Evolutionary conservation across 2,888 invertebrate species (phyloP).

Genomic region (Clivina fossor): DNA sequence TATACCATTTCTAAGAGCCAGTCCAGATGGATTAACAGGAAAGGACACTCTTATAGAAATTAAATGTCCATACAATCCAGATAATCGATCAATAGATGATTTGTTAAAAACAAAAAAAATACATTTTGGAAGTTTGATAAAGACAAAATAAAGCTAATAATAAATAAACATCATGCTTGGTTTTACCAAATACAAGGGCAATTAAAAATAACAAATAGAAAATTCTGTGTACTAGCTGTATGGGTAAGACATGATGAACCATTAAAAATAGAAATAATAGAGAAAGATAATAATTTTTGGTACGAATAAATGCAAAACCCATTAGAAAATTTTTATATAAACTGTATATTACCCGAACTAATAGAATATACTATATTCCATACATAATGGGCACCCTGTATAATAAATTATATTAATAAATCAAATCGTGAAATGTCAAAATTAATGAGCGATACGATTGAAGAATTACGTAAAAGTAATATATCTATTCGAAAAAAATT

Average conservation of each 20-base stretch:
- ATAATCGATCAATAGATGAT: too few species aligned
- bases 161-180: too few species aligned
- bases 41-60: too few species aligned
- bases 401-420: slow-evolving; percentile 43
- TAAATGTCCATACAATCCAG: too few species aligned
- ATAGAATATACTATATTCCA: slow-evolving; percentile 48
- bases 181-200: too few species aligned
- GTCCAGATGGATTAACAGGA: too few species aligned
- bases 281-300: slow-evolving; percentile 32
- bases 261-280: slow-evolving; percentile 33
- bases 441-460: slow-evolving; percentile 37
- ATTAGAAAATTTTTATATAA: slow-evolving; percentile 37
- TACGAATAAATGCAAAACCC: slow-evolving; percentile 28
- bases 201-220: too few species aligned
- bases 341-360: slow-evolving; percentile 40
- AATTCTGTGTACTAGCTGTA: slow-evolving; percentile 26
- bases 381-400: slow-evolving; percentile 45
- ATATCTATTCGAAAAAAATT: background rate
- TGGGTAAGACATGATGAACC: slow-evolving; percentile 34
- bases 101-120: too few species aligned
- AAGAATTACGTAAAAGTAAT: background rate
- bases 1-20: too few species aligned
- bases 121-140: too few species aligned
- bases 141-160: too few species aligned
- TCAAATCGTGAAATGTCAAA: slow-evolving; percentile 34